Base-by-base conservation (phyloP, 2,888 invertebrate genomes). In the Pachliopta kotzebuea region DNA sequence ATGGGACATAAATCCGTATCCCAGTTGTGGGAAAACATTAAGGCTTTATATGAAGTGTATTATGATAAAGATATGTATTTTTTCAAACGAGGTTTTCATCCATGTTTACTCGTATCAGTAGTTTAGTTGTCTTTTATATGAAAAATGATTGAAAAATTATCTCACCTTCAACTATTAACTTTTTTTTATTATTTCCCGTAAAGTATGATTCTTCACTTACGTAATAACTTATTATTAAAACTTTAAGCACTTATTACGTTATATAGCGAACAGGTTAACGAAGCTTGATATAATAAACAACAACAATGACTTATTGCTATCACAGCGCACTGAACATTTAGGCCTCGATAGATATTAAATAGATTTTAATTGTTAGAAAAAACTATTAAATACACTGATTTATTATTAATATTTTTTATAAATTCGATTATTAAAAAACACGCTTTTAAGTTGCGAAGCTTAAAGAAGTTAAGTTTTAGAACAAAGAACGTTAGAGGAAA, bases 271-370 rank as follows among this genome's bases (percentile, higher is more conserved):
- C 58, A 49, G 60, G 56, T 64, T 45, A 18, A 61, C 62, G 62
- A 57, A 65, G 69, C 66, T 64, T 64, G 61, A 49, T 60, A 59
- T 29, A 68, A 65, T 60, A 66, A 66, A 53, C 45, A 62, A 63
- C 63, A 69, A 70, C 68, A 68, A 66, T 62, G 63, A 68, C 56
- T 66, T 66, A 69, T 68, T 57, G 59, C 65, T 74, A 75, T 75
- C 74, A 75, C 75, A 74, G 72, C 73, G 71, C 73, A 74, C 70
- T 63, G 65, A 72, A 69, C 68, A 73, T 62, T 70, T 70, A 75
- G 72, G 74, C 73, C 73, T 71, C 72, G 62, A 45, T 53, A 45
- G 62, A 56, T 67, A 29, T 56, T 60, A 20, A 61, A 53, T 65
- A 62, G 59, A 45, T 67, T 59, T 66, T 57, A 61, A 56, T 31